phyloP scores from a whole-genome alignment of 2,113 vertebrate species.

The Canis aureus region DNA sequence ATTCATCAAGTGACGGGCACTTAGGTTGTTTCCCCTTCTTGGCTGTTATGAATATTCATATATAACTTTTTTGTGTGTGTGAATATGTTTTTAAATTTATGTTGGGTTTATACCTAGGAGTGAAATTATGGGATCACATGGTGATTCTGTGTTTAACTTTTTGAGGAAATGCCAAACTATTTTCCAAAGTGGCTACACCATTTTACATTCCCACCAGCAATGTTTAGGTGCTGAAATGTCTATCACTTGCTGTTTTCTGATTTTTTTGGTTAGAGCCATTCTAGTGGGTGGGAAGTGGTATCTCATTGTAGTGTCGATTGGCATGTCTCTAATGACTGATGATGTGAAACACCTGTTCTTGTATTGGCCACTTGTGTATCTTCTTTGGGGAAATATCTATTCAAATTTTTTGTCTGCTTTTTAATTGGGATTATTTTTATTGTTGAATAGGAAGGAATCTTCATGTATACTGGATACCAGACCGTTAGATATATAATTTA shows the following conservation, averaged over 20 bases:
- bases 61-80: background rate
- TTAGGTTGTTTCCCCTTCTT: background rate
- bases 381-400: background rate
- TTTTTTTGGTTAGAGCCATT: background rate
- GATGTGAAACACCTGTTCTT: background rate
- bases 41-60: background rate
- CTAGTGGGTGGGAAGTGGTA: background rate
- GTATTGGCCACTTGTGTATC: background rate
- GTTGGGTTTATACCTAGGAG: background rate
- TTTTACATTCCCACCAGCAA: background rate
- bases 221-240: background rate
- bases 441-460: background rate
- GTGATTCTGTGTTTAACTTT: background rate
- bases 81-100: slow-evolving; percentile 29
- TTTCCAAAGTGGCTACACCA: background rate
- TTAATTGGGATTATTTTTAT: slow-evolving; percentile 1
- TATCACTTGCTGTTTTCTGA: background rate
- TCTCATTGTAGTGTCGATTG: background rate
- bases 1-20: background rate
- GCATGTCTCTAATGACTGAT: background rate
- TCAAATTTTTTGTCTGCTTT: background rate
- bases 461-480: background rate
- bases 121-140: background rate
- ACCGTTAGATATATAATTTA: background rate
- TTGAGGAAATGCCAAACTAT: background rate